These are phyloP conservation scores for Agraylea sexmaculata DNA, from an alignment of 1,140 invertebrate genomes.

Conservation along the genomic window DNA sequence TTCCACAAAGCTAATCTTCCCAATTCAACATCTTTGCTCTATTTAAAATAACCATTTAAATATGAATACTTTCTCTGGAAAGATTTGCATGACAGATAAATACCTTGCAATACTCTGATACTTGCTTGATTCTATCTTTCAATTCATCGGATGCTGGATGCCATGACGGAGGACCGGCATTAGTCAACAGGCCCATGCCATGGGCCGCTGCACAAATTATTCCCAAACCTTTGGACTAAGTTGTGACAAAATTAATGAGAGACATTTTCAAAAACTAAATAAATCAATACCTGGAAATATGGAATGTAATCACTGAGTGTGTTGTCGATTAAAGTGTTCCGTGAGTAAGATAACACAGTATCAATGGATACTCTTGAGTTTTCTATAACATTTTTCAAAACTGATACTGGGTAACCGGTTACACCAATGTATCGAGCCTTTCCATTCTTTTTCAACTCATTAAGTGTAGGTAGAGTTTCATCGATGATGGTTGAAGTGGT, in stretches of 20 bases:
- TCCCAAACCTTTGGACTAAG: constrained; percentile 56
- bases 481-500: constrained; percentile 64
- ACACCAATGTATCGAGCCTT: constrained; percentile 77
- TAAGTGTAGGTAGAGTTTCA: constrained; percentile 74
- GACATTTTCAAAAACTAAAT: background rate
- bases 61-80: background rate
- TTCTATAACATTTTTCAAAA: constrained; percentile 61
- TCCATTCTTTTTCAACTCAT: constrained; percentile 57
- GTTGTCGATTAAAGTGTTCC: constrained; percentile 69
- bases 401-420: constrained; percentile 73
- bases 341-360: constrained; percentile 64
- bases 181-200: constrained; percentile 72
- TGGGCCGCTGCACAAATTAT: constrained; percentile 72
- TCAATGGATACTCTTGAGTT: constrained; percentile 55
- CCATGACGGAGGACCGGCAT: constrained; percentile 64
- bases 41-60: constrained; percentile 28
- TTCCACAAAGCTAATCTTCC: constrained; percentile 60
- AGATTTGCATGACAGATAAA: too few relatives aligned
- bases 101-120: constrained; percentile 53
- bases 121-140: constrained; percentile 50
- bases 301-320: constrained; percentile 59
- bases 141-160: constrained; percentile 63
- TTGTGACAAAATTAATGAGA: background rate
- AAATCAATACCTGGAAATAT: constrained; percentile 55
- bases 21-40: constrained; percentile 51